Evolutionary conservation across 2,888 invertebrate genomes (phyloP), one percentile per base, ranked within the genome.

Genomic region (Mythimna impura): DNA sequence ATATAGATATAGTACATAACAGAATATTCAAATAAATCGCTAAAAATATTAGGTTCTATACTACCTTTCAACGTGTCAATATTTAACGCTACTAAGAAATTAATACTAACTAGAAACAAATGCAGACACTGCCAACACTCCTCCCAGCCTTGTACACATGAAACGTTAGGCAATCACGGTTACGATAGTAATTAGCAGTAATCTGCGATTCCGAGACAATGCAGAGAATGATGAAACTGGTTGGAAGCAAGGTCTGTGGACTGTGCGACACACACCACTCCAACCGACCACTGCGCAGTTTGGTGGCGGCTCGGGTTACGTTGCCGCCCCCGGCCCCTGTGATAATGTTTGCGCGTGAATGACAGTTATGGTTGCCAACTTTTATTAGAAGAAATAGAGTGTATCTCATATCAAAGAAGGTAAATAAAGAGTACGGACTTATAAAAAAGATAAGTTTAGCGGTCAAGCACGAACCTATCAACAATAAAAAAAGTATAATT

Each of bases 141-240:
- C 22, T 66, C 67, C 50, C 55, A 71, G 74, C 78, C 78, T 74
- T 81, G 81, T 77, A 47, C 58, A 66, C 80, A 71, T 74, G 67
- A 66, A 76, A 66, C 62, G 50, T 66, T 73, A 36, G 47, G 66
- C 30, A 81, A 78, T 60, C 68, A 40, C 58, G 54, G 65, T 43
- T 40, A 68, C 62, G 62, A 47, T 68, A 71, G 65, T 74, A 71
- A 74, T 68, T 63, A 80, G 60, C 54, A 43, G 62, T 80, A 71
- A 78, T 74, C 50, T 80, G 36, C 62, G 22, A 65, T 34, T 22
- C 34, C 7, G 54, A 73, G 30, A 61, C 61, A 47, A n/a, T 61
- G 30, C 43, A 36, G 25, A 36, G 25, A 25, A 20, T 50, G 17
- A 22, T 55, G 54, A 34, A 70, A 73, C 69, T 68, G 25, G 12